phyloP scores from a whole-genome alignment of 2,797 vertebrate genomes.

The Mallotus villosus region DNA sequence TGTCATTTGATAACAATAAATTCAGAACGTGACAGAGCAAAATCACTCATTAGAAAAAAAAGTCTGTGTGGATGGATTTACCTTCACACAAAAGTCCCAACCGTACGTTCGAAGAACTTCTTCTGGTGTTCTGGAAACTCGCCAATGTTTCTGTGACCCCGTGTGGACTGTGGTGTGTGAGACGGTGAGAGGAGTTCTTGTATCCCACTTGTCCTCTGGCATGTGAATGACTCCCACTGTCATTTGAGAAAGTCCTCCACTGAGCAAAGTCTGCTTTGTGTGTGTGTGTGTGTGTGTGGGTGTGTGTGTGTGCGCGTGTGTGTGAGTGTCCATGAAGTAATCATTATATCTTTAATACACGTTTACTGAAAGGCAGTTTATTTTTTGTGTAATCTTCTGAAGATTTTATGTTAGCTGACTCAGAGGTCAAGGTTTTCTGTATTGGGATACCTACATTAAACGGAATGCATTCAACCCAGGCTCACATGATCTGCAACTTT shows the following conservation, averaged over 20 bases:
- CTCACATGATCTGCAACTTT: background rate
- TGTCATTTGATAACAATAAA: background rate
- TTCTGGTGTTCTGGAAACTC: background rate
- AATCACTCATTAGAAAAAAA: background rate
- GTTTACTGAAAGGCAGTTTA: background rate
- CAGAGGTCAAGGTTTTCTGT: slow-evolving; percentile 1
- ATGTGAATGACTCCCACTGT: background rate
- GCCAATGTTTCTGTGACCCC: background rate
- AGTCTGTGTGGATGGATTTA: too few species aligned
- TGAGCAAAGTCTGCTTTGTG: slow-evolving; percentile 14
- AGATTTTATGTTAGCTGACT: background rate
- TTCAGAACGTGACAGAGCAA: background rate
- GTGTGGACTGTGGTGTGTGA: background rate
- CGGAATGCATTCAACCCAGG: background rate
- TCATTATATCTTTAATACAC: too few species aligned
- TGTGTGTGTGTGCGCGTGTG: slow-evolving; percentile 7
- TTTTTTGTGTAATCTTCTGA: background rate
- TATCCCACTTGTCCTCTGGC: background rate
- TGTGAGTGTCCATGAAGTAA: background rate
- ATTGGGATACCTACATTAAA: background rate
- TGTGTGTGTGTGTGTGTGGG: slow-evolving; percentile 3
- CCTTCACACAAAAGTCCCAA: too few species aligned
- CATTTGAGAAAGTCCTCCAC: background rate
- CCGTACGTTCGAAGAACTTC: too few species aligned
- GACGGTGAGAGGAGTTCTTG: background rate